Evolutionary conservation across 92 coral and sea anemone species (phyloP), one percentile per base, ranked within the genome.

Genomic region (Montipora capitata): DNA sequence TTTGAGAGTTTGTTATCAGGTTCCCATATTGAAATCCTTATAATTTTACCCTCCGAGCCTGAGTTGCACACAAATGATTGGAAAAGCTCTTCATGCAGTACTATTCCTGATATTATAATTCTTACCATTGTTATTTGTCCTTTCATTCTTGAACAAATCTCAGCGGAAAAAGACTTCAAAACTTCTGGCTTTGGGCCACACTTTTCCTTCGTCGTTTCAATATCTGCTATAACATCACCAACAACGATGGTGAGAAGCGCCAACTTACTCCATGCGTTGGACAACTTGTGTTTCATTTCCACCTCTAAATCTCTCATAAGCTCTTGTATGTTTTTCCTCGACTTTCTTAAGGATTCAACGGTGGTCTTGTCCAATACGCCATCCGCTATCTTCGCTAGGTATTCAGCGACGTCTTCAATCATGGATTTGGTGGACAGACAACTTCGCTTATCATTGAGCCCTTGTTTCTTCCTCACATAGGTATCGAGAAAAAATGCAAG

Each of bases 191-290:
- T n/a, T 5, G 58, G 18, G 16, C 45, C 51, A 10, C 35, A 49
- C 49, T 75, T 65, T 75, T 56, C 65, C 44, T 54, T 75, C 45
- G 64, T 59, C 45, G 2, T 16, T 17, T 4, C 27, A 18, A 15
- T 35, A 15, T 74, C 78, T 10, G 65, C 42, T 51, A 75, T 40
- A 52, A 75, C 8, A 17, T 75, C 79, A 13, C 79, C 79, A 54
- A 45, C 64, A 12, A 75, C 27, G 79, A 75, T 45, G 52, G 20
- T 59, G 52, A 75, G 65, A 35, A 54, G n/a, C 10, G 79, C 16
- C 27, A 75, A 7, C 7, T 75, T 75, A 14, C 45, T 54, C 79
- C 79, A 75, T 3, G 79, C 10, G 10, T 75, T 8, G 11, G 41
- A 18, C 10, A 10, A 41, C 27, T 75, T 75, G 43, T 12, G 6